phyloP scores from a whole-genome alignment of 1,140 invertebrate species.

The Ooceraea biroi region DNA sequence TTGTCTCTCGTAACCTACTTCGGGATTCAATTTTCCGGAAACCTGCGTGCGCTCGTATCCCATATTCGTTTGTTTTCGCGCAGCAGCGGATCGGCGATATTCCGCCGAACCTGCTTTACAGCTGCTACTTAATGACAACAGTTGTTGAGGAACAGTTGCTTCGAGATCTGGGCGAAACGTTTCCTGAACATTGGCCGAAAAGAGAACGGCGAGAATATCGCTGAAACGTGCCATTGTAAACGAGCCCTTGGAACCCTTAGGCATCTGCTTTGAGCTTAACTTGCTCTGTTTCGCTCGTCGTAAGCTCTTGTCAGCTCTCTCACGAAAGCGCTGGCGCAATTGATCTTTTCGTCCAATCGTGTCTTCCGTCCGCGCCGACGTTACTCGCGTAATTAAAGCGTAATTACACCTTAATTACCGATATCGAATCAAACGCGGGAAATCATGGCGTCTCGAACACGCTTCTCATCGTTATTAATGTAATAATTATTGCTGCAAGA shows the following conservation, averaged over 20 bases:
- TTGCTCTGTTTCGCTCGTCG: constrained; percentile 18
- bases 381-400: not conserved
- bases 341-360: not conserved
- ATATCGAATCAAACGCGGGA: too few relatives aligned
- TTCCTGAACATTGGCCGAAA: not conserved
- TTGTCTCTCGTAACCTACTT: constrained; percentile 46
- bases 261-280: constrained; percentile 35
- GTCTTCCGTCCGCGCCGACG: not conserved
- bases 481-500: too few relatives aligned
- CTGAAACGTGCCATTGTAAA: constrained; percentile 5
- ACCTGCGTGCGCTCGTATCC: constrained; percentile 31
- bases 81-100: constrained; percentile 27
- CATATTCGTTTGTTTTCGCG: constrained; percentile 47
- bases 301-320: constrained; percentile 5
- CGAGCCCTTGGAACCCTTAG: constrained; percentile 11
- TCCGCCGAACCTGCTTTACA: constrained; percentile 17
- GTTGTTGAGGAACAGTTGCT: too few relatives aligned
- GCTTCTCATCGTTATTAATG: too few relatives aligned
- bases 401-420: too few relatives aligned
- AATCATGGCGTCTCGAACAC: too few relatives aligned
- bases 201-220: not conserved
- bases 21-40: constrained; percentile 51
- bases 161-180: not conserved
- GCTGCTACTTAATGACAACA: constrained; percentile 20
- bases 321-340: constrained; percentile 25